Percentiles rank a stretch among this genome's conserved stretches.
phyloP scores from a whole-genome alignment of 2,888 invertebrate genomes.

The Esperia sulphurella region DNA sequence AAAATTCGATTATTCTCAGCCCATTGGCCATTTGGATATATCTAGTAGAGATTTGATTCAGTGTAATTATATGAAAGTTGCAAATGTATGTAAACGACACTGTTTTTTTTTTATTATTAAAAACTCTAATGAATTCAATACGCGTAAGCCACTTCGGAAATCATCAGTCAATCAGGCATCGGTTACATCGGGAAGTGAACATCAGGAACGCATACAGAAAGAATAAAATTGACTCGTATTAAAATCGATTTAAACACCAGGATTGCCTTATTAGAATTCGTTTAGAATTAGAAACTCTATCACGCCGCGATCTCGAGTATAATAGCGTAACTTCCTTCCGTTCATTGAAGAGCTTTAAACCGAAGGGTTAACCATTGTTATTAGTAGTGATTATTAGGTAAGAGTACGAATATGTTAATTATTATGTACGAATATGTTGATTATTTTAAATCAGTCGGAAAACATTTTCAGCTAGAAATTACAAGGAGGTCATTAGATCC shows the following conservation, averaged over 20 bases:
- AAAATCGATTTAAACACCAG: too few species aligned
- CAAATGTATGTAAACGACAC: neutral
- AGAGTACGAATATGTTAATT: neutral
- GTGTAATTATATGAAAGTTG: too few species aligned
- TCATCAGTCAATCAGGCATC: slow-evolving; percentile 38
- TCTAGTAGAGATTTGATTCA: too few species aligned
- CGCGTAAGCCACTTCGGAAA: slow-evolving; percentile 26
- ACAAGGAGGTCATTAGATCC: too few species aligned
- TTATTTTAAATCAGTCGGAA: too few species aligned
- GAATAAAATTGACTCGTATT: slow-evolving; percentile 12
- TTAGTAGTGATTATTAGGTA: too few species aligned
- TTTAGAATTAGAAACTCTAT: slow-evolving; percentile 25
- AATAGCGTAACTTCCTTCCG: slow-evolving; percentile 43
- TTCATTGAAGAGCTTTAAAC: slow-evolving; percentile 13
- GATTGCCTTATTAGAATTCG: slow-evolving; percentile 27
- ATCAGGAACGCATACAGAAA: slow-evolving; percentile 29
- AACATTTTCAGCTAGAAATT: too few species aligned
- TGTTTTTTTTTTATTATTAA: too few species aligned
- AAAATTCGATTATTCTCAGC: too few species aligned
- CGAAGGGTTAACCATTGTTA: too few species aligned
- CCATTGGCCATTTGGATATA: too few species aligned
- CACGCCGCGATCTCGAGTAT: slow-evolving; percentile 33
- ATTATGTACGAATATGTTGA: too few species aligned
- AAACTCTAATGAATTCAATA: neutral
- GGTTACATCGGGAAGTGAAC: slow-evolving; percentile 39